These are phyloP conservation scores for Cinara cedri DNA, from an alignment of 2,888 invertebrate species.

Conservation along the genomic window DNA sequence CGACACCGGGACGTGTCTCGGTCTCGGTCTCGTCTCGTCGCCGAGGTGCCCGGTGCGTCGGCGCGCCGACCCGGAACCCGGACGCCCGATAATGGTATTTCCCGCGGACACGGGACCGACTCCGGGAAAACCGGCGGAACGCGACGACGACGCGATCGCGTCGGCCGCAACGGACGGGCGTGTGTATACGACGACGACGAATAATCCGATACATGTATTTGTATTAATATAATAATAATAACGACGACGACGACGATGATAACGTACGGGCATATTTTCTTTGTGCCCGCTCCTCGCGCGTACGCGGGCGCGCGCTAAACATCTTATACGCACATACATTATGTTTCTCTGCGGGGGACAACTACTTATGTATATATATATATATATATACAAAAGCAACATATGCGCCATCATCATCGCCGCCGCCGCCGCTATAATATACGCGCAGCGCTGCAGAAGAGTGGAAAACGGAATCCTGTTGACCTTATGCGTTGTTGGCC, in stretches of 20 bases:
- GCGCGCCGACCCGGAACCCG: neutral
- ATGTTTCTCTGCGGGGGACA: slow-evolving; percentile 52
- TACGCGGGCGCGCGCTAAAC: no score
- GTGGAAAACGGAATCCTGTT: slow-evolving; percentile 56
- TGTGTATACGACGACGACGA: slow-evolving; percentile 24
- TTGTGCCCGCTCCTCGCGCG: no score
- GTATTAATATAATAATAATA: slow-evolving; percentile 36
- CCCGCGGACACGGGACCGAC: slow-evolving; percentile 2
- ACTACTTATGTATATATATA: slow-evolving; percentile 20
- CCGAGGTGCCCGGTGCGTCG: neutral
- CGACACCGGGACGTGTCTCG: slow-evolving; percentile 27
- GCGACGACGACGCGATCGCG: neutral
- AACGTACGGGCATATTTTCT: neutral
- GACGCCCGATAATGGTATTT: no score
- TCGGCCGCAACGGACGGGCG: neutral
- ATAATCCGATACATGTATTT: no score
- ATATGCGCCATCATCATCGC: slow-evolving; percentile 51
- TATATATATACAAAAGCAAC: neutral
- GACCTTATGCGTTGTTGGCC: slow-evolving; percentile 54
- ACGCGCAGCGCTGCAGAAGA: slow-evolving; percentile 31
- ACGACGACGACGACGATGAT: neutral
- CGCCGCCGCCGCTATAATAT: neutral
- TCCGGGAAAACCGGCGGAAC: no score
- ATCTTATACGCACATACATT: slow-evolving; percentile 41
- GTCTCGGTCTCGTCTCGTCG: slow-evolving; percentile 17